phyloP scores from a whole-genome alignment of 2,113 vertebrate species.

The Oncorhynchus mykiss region DNA sequence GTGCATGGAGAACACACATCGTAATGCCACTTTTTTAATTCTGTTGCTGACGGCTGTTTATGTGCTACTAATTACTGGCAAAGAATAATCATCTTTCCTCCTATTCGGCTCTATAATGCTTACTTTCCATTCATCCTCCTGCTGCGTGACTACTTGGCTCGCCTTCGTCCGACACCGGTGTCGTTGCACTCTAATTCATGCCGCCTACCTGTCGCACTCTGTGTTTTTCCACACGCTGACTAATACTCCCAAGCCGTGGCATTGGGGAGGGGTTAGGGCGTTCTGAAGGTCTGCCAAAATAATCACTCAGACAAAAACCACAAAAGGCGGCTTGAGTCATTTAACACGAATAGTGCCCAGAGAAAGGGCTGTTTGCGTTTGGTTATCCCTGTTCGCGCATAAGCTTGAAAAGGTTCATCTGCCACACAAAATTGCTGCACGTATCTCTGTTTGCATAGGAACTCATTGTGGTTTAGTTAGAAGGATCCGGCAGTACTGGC shows the following conservation, averaged over 20 bases:
- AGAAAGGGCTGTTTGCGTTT: constrained; percentile 70
- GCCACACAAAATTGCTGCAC: constrained; percentile 69
- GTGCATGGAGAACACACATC: constrained; percentile 53
- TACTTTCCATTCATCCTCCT: constrained; percentile 44
- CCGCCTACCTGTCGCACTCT: constrained; percentile 65
- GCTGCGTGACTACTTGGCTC: constrained; percentile 29
- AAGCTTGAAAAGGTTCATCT: constrained; percentile 69
- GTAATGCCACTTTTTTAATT: constrained; percentile 65
- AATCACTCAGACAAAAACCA: constrained; percentile 68
- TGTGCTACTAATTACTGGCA: constrained; percentile 66
- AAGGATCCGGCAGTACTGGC: constrained; percentile 62
- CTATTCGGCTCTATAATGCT: constrained; percentile 38
- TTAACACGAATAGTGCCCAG: constrained; percentile 72
- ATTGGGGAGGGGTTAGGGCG: constrained; percentile 48
- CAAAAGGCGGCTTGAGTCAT: constrained; percentile 67
- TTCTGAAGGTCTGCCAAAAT: constrained; percentile 53
- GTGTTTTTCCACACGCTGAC: constrained; percentile 66
- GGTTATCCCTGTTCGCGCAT: constrained; percentile 71
- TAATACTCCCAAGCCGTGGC: constrained; percentile 66
- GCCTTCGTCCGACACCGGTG: constrained; percentile 40
- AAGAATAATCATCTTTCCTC: constrained; percentile 65
- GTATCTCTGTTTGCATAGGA: constrained; percentile 71
- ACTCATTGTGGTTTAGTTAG: constrained; percentile 65
- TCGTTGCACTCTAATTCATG: constrained; percentile 59
- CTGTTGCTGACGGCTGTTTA: constrained; percentile 67